These are phyloP conservation scores for Macroglossus sobrinus DNA, from an alignment of 2,113 vertebrate species.

Conservation along the genomic window DNA sequence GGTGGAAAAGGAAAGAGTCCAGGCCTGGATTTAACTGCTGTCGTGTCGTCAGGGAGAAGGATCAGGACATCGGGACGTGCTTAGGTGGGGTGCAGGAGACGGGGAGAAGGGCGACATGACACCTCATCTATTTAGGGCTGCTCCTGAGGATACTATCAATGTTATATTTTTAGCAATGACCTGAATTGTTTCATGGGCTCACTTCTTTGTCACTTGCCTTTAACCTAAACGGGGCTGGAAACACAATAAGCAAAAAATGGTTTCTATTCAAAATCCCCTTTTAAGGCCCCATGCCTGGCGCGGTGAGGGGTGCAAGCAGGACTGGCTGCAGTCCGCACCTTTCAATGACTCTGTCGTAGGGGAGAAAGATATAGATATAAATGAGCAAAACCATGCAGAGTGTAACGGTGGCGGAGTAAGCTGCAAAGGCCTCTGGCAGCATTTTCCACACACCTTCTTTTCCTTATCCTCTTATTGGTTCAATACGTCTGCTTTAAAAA, in stretches of 20 bases:
- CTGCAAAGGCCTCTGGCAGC: no score
- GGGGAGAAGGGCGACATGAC: background rate
- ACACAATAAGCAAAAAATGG: background rate
- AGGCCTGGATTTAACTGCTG: background rate
- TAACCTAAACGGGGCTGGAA: background rate
- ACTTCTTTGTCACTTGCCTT: slow-evolving; percentile 3
- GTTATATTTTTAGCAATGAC: slow-evolving; percentile 47
- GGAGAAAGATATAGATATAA: background rate
- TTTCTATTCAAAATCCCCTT: background rate
- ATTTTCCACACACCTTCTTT: background rate
- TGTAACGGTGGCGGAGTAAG: accelerated
- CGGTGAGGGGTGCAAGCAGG: no score
- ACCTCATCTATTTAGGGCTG: background rate
- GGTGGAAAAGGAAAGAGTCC: background rate
- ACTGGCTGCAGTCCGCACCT: accelerated
- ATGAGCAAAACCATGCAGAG: no score
- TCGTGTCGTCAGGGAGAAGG: background rate
- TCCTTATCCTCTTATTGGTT: background rate
- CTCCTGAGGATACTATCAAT: background rate
- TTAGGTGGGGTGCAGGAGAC: accelerated
- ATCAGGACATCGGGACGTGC: background rate
- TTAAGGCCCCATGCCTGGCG: background rate
- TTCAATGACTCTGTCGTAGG: background rate
- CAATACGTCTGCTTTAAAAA: background rate
- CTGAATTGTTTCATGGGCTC: background rate